Conservation (phyloP, 2,113 vertebrate species). For the Anthoscopus minutus region DNA sequence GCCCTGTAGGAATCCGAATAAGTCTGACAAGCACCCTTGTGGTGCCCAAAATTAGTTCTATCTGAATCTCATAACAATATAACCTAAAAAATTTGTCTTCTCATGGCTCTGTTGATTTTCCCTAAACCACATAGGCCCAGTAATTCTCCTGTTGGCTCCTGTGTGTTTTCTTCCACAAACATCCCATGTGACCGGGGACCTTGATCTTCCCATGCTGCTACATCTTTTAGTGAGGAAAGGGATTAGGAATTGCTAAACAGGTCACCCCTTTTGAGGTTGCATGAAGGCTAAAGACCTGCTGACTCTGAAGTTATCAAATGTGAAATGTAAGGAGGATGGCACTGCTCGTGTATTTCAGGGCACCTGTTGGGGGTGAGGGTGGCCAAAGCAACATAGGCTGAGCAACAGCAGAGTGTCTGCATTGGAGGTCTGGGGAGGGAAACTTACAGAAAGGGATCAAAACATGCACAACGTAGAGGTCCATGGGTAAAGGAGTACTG, state of each 20-base stretch:
- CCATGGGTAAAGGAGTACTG: not conserved
- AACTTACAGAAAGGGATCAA: not conserved
- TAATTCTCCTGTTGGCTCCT: not conserved
- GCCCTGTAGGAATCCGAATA: not conserved
- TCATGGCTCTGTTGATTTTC: not conserved
- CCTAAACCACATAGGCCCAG: rapidly evolving
- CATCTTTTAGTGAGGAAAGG: not conserved
- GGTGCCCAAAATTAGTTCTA: not conserved
- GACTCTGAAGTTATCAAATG: not conserved
- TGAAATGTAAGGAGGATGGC: not conserved
- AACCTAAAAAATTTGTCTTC: not conserved
- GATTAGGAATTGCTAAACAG: not conserved
- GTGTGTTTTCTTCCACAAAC: not conserved
- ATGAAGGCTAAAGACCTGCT: not conserved
- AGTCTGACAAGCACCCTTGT: not conserved
- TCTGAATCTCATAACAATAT: not conserved
- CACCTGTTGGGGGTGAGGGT: not conserved
- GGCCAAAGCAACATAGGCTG: not conserved
- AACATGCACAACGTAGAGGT: not conserved
- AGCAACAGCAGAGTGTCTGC: not conserved
- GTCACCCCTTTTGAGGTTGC: not conserved
- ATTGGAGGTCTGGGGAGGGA: not conserved
- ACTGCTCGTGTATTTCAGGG: not conserved
- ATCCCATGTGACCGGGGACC: too few species aligned
- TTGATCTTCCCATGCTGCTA: not conserved